Percentiles rank a stretch among this genome's conserved stretches.
phyloP scores from a whole-genome alignment of 2,888 invertebrate genomes.

The Halictus ligatus region DNA sequence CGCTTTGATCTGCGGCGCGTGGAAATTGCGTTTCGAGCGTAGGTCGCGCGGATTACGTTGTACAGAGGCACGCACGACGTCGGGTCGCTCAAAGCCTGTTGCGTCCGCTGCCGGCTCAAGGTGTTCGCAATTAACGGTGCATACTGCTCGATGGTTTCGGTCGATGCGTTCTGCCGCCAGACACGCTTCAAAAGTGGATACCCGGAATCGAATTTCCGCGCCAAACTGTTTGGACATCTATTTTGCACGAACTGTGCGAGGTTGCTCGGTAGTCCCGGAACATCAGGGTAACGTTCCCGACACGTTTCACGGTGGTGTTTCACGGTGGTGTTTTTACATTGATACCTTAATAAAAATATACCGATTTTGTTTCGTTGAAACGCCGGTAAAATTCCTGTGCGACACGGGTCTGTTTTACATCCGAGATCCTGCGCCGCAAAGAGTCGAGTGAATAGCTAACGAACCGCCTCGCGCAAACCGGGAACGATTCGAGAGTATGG shows the following conservation, averaged over 20 bases:
- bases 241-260: no score
- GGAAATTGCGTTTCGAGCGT: conserved; percentile 71
- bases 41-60: conserved; percentile 54
- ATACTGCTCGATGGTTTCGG: neutral
- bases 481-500: conserved; percentile 30
- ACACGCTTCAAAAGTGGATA: neutral
- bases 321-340: no score
- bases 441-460: conserved; percentile 65
- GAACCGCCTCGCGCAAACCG: conserved; percentile 34
- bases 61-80: conserved; percentile 20
- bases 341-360: no score
- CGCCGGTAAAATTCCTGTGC: no score
- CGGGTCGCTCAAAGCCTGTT: conserved; percentile 55
- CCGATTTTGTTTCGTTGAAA: no score
- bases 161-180: neutral
- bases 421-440: no score
- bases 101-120: conserved; percentile 11
- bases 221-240: neutral
- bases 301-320: no score
- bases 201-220: neutral
- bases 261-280: no score
- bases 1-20: conserved; percentile 70
- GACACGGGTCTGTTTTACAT: no score
- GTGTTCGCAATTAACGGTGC: conserved; percentile 16
- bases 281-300: neutral